These are phyloP conservation scores for Mallotus villosus DNA, from an alignment of 2,797 vertebrate species.

Conservation along the genomic window DNA sequence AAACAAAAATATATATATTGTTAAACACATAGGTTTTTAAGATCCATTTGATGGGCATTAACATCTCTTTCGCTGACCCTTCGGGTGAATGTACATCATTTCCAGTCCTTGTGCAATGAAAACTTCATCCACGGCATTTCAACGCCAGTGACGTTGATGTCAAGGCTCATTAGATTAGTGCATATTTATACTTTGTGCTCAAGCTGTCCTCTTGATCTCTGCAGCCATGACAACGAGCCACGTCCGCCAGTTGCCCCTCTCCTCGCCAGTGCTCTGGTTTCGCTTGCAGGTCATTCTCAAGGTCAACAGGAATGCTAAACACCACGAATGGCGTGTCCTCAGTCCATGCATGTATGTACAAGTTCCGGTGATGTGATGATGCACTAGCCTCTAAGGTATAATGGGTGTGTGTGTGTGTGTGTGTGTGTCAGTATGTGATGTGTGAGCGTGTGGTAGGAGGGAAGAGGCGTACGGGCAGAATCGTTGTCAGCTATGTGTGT, in stretches of 20 bases:
- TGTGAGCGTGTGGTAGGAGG: conserved; percentile 10
- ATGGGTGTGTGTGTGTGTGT: not conserved
- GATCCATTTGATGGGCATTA: conserved; percentile 4
- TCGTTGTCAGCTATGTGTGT: conserved; percentile 37
- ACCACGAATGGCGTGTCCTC: conserved; percentile 23
- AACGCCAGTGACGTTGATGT: not conserved
- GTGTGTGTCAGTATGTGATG: conserved; percentile 4
- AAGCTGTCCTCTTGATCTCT: conserved; percentile 16
- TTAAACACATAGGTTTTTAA: not conserved
- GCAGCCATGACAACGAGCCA: conserved; percentile 18
- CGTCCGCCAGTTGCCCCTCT: not conserved
- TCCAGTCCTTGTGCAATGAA: conserved; percentile 5
- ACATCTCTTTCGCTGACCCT: not conserved
- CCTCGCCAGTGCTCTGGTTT: conserved; percentile 2
- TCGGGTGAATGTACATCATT: not conserved
- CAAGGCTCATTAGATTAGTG: conserved; percentile 17
- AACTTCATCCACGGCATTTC: conserved; percentile 1
- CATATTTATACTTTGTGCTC: conserved; percentile 34
- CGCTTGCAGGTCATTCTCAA: conserved; percentile 6
- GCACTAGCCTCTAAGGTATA: conserved; percentile 1
- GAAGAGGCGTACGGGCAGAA: not conserved
- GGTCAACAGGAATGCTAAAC: conserved; percentile 43
- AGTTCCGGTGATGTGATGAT: conserved; percentile 8
- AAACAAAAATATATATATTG: not conserved
- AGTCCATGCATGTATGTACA: conserved; percentile 27